A percentile compares a stretch with the other conserved stretches of the same genome.
Conservation (phyloP, 2,888 invertebrate species). For the Spilosoma lubricipeda region DNA sequence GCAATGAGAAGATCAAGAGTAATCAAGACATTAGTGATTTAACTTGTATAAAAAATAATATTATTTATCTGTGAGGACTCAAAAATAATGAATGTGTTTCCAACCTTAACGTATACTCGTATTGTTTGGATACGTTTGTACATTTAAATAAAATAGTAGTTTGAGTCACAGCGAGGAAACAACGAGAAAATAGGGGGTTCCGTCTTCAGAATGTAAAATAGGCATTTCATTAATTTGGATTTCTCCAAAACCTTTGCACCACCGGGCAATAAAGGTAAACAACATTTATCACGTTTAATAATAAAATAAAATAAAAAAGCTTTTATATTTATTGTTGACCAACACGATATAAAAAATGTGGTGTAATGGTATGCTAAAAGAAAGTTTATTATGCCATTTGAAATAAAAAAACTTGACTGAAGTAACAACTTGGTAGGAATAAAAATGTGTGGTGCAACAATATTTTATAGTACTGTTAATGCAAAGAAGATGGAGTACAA, state of each 20-base stretch:
- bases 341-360: neutral
- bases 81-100: too few relatives aligned
- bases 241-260: neutral
- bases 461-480: constrained; percentile 43
- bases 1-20: too few relatives aligned
- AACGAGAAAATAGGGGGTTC: neutral
- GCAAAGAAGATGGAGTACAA: constrained; percentile 29
- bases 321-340: neutral
- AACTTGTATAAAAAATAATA: too few relatives aligned
- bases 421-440: constrained; percentile 36
- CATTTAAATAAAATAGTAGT: too few relatives aligned
- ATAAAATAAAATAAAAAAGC: neutral
- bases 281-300: neutral
- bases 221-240: neutral
- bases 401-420: constrained; percentile 33
- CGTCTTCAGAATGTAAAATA: neutral
- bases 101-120: too few relatives aligned
- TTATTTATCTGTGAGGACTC: too few relatives aligned
- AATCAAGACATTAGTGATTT: too few relatives aligned
- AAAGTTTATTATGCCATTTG: constrained; percentile 30
- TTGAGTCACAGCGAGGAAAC: too few relatives aligned
- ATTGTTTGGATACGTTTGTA: too few relatives aligned
- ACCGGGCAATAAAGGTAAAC: neutral
- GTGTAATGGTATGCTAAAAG: constrained; percentile 27
- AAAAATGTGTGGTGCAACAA: constrained; percentile 31